Evolutionary conservation across 2,113 vertebrate species (phyloP).

Genomic region (Sclerurus mexicanus): DNA sequence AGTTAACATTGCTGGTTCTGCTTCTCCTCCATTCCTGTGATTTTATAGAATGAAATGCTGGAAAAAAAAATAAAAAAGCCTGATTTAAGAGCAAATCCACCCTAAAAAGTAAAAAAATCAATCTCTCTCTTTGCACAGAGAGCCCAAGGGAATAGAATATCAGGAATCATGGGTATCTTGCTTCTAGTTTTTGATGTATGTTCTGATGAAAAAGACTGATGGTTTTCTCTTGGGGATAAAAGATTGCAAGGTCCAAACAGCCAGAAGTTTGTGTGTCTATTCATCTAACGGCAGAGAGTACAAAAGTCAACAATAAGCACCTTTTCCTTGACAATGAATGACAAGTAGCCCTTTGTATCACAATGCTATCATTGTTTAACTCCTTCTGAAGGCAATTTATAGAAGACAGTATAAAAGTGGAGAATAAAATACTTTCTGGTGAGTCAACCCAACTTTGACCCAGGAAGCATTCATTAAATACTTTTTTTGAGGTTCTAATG

Average conservation of each 20-base stretch:
- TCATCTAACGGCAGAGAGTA: conserved; percentile 33
- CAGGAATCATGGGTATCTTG: conserved; percentile 37
- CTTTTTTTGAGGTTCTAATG: background rate
- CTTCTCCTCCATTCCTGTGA: background rate
- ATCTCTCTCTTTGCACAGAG: background rate
- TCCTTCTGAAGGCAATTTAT: background rate
- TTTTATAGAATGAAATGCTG: conserved; percentile 3
- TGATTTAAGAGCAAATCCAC: conserved; percentile 55
- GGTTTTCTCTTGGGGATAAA: conserved; percentile 41
- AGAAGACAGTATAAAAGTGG: background rate
- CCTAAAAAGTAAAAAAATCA: conserved; percentile 66
- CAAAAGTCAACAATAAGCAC: conserved; percentile 9
- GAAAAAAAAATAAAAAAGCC: background rate
- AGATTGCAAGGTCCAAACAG: background rate
- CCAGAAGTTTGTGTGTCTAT: conserved; percentile 27
- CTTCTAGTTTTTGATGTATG: conserved; percentile 51
- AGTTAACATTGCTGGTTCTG: background rate
- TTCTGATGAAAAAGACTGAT: conserved; percentile 52
- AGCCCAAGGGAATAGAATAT: conserved; percentile 1
- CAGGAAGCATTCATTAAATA: background rate
- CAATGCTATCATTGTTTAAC: background rate
- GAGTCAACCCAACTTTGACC: background rate
- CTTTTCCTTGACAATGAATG: conserved; percentile 5
- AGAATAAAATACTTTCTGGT: background rate
- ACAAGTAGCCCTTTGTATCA: background rate